These are phyloP conservation scores for Drosophila busckii DNA, from an alignment of 1,140 invertebrate species.

Conservation along the genomic window DNA sequence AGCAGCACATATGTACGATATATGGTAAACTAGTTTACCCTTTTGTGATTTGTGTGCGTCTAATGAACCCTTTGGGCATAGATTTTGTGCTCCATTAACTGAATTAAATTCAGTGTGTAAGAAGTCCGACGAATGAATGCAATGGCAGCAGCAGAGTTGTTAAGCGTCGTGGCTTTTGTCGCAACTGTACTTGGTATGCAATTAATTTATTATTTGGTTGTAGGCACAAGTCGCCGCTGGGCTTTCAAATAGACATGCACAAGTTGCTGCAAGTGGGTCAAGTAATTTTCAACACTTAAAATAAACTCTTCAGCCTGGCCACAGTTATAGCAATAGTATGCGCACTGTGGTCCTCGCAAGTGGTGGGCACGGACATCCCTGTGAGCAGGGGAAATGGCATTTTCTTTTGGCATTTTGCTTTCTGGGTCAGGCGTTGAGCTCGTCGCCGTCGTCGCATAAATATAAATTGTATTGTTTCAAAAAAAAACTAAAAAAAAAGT, in stretches of 20 bases:
- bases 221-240: conserved; percentile 18
- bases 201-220: conserved; percentile 59
- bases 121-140: conserved; percentile 1
- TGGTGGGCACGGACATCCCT: no score
- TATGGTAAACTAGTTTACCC: no score
- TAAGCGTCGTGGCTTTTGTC: conserved; percentile 3
- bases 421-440: conserved; percentile 41
- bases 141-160: conserved; percentile 18
- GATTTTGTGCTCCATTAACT: conserved; percentile 17
- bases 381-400: no score
- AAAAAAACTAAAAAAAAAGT: no score
- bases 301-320: conserved; percentile 39
- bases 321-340: background rate
- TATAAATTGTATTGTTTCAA: conserved; percentile 77
- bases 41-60: background rate
- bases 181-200: conserved; percentile 28
- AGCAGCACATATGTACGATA: no score
- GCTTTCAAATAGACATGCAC: conserved; percentile 39
- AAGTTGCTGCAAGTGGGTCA: conserved; percentile 60
- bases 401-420: conserved; percentile 30
- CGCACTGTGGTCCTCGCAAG: no score
- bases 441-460: conserved; percentile 63
- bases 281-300: conserved; percentile 71
- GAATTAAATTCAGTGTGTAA: conserved; percentile 18
- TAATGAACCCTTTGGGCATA: background rate